A percentile compares a stretch with the other conserved stretches of the same genome.
Evolutionary conservation across 1,140 invertebrate species (phyloP).

Genomic region (Pygmarrhopalites habei): DNA sequence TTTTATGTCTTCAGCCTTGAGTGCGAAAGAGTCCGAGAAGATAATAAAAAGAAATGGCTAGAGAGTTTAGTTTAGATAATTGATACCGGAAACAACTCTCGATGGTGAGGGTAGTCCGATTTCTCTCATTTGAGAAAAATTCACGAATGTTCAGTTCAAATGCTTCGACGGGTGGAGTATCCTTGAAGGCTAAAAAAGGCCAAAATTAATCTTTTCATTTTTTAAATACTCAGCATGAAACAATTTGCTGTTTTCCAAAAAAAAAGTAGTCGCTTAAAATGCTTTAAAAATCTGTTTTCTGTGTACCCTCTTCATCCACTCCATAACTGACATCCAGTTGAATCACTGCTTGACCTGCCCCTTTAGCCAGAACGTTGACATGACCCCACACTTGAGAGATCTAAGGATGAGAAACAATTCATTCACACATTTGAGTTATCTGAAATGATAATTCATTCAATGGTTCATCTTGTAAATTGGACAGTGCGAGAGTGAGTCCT

Average conservation of each 20-base stretch:
- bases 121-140: constrained; percentile 48
- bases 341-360: constrained; percentile 52
- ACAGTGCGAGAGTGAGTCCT: too few species aligned
- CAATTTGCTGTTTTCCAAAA: too few species aligned
- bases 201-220: too few species aligned
- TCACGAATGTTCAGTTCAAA: constrained; percentile 47
- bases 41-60: not conserved
- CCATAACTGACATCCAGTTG: constrained; percentile 51
- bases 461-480: too few species aligned
- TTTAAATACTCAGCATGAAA: too few species aligned
- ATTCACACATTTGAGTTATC: too few species aligned
- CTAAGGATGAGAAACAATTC: constrained; percentile 34
- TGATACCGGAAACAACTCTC: constrained; percentile 49
- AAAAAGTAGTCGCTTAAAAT: too few species aligned
- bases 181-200: too few species aligned
- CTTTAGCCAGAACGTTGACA: constrained; percentile 49
- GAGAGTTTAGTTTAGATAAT: too few species aligned
- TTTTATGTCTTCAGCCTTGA: too few species aligned
- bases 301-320: constrained; percentile 52
- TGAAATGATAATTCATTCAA: too few species aligned
- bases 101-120: constrained; percentile 52
- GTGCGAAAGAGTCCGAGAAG: not conserved
- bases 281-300: too few species aligned
- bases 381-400: constrained; percentile 52
- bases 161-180: constrained; percentile 46